These are phyloP conservation scores for Clanis bilineata DNA, from an alignment of 2,888 invertebrate species.

Conservation along the genomic window DNA sequence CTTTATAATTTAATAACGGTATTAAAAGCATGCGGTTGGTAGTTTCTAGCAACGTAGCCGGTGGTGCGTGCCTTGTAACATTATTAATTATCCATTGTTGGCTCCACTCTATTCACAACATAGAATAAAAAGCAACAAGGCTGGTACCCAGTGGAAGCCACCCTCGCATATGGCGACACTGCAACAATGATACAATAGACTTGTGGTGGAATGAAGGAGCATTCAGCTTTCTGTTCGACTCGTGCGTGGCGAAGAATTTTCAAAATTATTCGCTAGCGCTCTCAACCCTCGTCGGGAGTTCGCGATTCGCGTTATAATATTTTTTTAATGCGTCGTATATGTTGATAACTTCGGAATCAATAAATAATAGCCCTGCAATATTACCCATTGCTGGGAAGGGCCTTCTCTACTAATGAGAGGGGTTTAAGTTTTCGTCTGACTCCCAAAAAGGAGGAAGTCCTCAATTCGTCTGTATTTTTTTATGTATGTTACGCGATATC, in stretches of 20 bases:
- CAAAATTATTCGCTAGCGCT: conserved; percentile 4
- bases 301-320: background rate
- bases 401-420: too few relatives aligned
- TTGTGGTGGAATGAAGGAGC: conserved; percentile 12
- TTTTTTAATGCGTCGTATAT: background rate
- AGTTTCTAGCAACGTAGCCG: conserved; percentile 30
- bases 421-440: too few relatives aligned
- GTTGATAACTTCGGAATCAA: too few relatives aligned
- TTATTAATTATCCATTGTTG: conserved; percentile 40
- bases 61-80: conserved; percentile 39
- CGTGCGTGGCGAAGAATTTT: conserved; percentile 10
- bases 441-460: too few relatives aligned
- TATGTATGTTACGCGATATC: too few relatives aligned
- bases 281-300: conserved; percentile 1
- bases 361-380: too few relatives aligned
- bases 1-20: conserved; percentile 21
- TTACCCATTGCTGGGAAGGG: too few relatives aligned
- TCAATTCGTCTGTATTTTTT: too few relatives aligned
- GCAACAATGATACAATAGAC: conserved; percentile 13
- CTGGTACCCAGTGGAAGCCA: conserved; percentile 13
- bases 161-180: conserved; percentile 12
- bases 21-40: conserved; percentile 5
- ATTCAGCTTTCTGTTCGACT: conserved; percentile 9
- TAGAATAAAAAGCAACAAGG: conserved; percentile 13
- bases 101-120: conserved; percentile 21